A percentile compares a stretch with the other conserved stretches of the same genome.
Evolutionary conservation across 2,113 vertebrate species (phyloP).

Genomic region (Melanotaenia duboulayi): DNA sequence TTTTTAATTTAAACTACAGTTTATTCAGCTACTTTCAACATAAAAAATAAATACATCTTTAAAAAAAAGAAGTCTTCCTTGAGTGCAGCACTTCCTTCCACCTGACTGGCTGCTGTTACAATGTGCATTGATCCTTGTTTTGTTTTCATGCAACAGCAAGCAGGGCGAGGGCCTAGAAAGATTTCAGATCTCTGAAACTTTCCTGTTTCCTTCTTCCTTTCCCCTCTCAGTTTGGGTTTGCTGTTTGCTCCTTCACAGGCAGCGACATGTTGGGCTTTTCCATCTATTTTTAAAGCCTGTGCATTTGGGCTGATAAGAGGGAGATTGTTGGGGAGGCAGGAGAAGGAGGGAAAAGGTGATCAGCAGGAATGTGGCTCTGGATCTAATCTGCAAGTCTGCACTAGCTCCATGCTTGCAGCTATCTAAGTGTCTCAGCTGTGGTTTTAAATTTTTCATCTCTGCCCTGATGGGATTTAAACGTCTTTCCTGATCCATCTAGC

Average conservation of each 20-base stretch:
- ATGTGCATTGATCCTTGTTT: slow-evolving; percentile 34
- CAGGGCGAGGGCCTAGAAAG: neutral
- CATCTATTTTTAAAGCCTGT: slow-evolving; percentile 80
- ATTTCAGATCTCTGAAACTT: neutral
- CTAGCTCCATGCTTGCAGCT: slow-evolving; percentile 46
- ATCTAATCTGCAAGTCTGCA: slow-evolving; percentile 74
- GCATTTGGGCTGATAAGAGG: slow-evolving; percentile 76
- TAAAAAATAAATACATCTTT: neutral
- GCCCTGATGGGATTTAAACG: neutral
- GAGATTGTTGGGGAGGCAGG: slow-evolving; percentile 61
- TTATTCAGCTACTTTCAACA: neutral
- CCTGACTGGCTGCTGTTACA: slow-evolving; percentile 52
- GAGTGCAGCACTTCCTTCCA: slow-evolving; percentile 24
- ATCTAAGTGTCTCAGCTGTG: neutral
- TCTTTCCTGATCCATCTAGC: neutral
- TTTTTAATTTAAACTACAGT: no score
- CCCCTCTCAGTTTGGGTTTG: slow-evolving; percentile 30
- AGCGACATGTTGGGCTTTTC: slow-evolving; percentile 68
- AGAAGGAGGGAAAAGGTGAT: slow-evolving; percentile 56
- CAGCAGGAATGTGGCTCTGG: slow-evolving; percentile 78
- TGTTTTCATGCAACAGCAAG: slow-evolving; percentile 43
- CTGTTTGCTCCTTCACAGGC: slow-evolving; percentile 69
- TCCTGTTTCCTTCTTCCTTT: slow-evolving; percentile 43
- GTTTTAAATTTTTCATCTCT: neutral
- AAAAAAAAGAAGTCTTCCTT: neutral